Evolutionary conservation across 2,113 vertebrate genomes (phyloP).

Genomic region (Oncorhynchus mykiss): DNA sequence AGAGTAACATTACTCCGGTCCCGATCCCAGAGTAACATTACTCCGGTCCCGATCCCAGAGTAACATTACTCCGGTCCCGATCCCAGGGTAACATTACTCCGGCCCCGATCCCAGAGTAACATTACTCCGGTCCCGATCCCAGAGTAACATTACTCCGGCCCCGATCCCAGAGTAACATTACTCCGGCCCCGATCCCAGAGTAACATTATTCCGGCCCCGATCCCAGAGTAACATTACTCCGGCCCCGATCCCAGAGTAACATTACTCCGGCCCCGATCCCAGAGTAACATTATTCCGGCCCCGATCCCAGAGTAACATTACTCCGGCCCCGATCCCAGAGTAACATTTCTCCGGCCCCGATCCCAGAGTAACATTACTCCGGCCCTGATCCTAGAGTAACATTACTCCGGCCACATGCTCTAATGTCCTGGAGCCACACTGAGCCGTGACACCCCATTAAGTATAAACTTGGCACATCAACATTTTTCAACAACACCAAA

Average conservation of each 20-base stretch:
- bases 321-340: too few relatives aligned
- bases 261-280: too few relatives aligned
- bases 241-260: too few relatives aligned
- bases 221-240: too few relatives aligned
- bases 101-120: conserved; percentile 13
- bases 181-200: too few relatives aligned
- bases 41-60: conserved; percentile 13
- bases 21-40: conserved; percentile 5
- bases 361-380: too few relatives aligned
- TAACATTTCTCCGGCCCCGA: too few relatives aligned
- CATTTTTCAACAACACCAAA: conserved; percentile 21
- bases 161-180: conserved; percentile 7
- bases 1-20: background rate
- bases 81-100: background rate
- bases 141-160: background rate
- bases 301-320: too few relatives aligned
- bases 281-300: too few relatives aligned
- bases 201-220: too few relatives aligned
- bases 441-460: conserved; percentile 11
- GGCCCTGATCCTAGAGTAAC: background rate
- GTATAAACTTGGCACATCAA: background rate
- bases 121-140: conserved; percentile 7
- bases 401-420: conserved; percentile 3
- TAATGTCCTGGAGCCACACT: conserved; percentile 12
- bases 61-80: background rate